A percentile compares a stretch with the other conserved stretches of the same genome.
These are phyloP conservation scores for Odontamblyopus rebecca DNA, from an alignment of 2,797 vertebrate genomes.

Conservation along the genomic window DNA sequence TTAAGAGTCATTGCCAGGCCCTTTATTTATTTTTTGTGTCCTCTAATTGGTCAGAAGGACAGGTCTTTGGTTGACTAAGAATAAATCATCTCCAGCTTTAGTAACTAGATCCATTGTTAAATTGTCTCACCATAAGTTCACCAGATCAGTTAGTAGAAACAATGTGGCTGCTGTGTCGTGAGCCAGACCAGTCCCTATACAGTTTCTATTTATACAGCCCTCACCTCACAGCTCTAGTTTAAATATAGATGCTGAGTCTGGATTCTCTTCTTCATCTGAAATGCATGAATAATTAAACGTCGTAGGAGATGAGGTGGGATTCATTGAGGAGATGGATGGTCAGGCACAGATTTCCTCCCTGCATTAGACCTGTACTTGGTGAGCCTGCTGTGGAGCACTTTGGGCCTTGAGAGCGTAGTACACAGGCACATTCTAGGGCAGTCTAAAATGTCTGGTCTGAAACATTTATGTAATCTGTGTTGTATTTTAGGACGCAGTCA, in stretches of 20 bases:
- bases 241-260: slow-evolving; percentile 83
- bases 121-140: neutral
- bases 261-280: slow-evolving; percentile 79
- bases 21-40: too few species aligned
- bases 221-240: slow-evolving; percentile 70
- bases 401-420: slow-evolving; percentile 21
- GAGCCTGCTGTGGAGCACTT: slow-evolving; percentile 41
- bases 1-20: neutral
- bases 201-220: slow-evolving; percentile 76
- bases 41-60: too few species aligned
- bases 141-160: neutral
- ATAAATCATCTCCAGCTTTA: too few species aligned
- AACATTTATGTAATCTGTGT: slow-evolving; percentile 10
- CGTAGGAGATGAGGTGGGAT: slow-evolving; percentile 73
- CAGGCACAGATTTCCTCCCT: slow-evolving; percentile 49
- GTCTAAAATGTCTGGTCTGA: slow-evolving; percentile 22
- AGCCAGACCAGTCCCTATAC: slow-evolving; percentile 61
- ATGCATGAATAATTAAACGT: slow-evolving; percentile 80
- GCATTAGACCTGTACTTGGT: slow-evolving; percentile 45
- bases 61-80: too few species aligned
- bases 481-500: neutral
- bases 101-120: neutral
- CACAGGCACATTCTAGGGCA: slow-evolving; percentile 19
- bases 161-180: slow-evolving; percentile 42
- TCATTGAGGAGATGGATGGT: slow-evolving; percentile 73